Percentiles rank a stretch among this genome's conserved stretches.
Conservation (phyloP, 2,888 invertebrate species). For the Xylophagus ater region DNA sequence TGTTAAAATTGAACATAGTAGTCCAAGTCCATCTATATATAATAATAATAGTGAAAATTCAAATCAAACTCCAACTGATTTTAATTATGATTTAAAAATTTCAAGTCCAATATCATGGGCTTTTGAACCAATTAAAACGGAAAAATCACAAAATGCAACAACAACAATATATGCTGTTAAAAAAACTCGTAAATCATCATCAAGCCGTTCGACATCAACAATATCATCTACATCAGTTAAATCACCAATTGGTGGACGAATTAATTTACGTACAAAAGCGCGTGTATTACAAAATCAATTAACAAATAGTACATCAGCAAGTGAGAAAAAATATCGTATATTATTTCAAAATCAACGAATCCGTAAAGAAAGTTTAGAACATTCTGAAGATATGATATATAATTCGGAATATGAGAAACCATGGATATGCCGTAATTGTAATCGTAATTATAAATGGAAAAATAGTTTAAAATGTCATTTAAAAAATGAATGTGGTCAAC, state of each 20-base stretch:
- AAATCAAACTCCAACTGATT: slow-evolving; percentile 17
- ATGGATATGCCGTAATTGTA: slow-evolving; percentile 54
- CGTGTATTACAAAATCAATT: slow-evolving; percentile 12
- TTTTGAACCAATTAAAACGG: slow-evolving; percentile 26
- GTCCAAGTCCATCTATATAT: slow-evolving; percentile 16
- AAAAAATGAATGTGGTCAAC: slow-evolving; percentile 54
- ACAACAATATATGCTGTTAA: slow-evolving; percentile 11
- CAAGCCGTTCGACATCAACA: slow-evolving; percentile 5
- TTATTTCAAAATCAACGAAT: slow-evolving; percentile 37
- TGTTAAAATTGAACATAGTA: slow-evolving; percentile 17
- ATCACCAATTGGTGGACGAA: slow-evolving; percentile 9
- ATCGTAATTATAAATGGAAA: slow-evolving; percentile 62
- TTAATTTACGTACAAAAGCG: slow-evolving; percentile 9
- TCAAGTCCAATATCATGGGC: slow-evolving; percentile 39
- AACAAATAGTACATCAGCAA: slow-evolving; percentile 16
- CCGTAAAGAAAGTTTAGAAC: slow-evolving; percentile 37
- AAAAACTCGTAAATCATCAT: slow-evolving; percentile 5
- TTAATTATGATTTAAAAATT: slow-evolving; percentile 36
- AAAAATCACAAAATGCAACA: slow-evolving; percentile 10
- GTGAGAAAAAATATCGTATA: slow-evolving; percentile 37
- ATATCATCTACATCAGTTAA: slow-evolving; percentile 4
- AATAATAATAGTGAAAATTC: slow-evolving; percentile 13
- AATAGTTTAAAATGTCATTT: slow-evolving; percentile 60
- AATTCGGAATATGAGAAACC: slow-evolving; percentile 39
- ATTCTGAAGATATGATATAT: slow-evolving; percentile 39